Evolutionary conservation across 2,797 vertebrate genomes (phyloP).

Genomic region (Platalea minor): DNA sequence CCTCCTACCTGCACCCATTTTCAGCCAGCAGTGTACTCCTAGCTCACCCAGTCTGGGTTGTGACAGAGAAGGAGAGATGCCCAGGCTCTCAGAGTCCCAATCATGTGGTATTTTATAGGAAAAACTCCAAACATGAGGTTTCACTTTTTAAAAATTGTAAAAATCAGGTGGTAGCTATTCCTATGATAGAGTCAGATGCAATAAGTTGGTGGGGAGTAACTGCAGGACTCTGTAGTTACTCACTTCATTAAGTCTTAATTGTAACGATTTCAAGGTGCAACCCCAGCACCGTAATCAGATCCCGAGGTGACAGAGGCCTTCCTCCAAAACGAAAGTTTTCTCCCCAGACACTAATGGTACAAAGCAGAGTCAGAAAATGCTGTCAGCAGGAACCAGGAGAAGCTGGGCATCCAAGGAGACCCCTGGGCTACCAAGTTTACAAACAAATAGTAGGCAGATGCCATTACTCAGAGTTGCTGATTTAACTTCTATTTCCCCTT

Average conservation of each 20-base stretch:
- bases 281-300: constrained; percentile 45
- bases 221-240: constrained; percentile 13
- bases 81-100: not conserved
- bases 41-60: not conserved
- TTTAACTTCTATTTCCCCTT: not conserved
- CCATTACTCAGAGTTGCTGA: not conserved
- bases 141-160: not conserved
- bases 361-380: constrained; percentile 11
- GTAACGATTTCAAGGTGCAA: constrained; percentile 33
- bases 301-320: constrained; percentile 33
- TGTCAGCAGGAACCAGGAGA: constrained; percentile 6
- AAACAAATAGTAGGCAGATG: not conserved
- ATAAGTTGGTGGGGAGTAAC: not conserved
- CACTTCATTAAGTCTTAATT: constrained; percentile 59
- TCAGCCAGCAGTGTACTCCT: not conserved
- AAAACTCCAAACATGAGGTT: not conserved
- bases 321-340: constrained; percentile 29
- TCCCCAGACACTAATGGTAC: not conserved
- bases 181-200: not conserved
- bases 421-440: not conserved
- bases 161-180: not conserved
- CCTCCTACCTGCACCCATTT: not conserved
- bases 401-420: not conserved
- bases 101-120: not conserved
- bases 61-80: not conserved